phyloP scores from a whole-genome alignment of 1,140 invertebrate genomes.

The Ips typographus region DNA sequence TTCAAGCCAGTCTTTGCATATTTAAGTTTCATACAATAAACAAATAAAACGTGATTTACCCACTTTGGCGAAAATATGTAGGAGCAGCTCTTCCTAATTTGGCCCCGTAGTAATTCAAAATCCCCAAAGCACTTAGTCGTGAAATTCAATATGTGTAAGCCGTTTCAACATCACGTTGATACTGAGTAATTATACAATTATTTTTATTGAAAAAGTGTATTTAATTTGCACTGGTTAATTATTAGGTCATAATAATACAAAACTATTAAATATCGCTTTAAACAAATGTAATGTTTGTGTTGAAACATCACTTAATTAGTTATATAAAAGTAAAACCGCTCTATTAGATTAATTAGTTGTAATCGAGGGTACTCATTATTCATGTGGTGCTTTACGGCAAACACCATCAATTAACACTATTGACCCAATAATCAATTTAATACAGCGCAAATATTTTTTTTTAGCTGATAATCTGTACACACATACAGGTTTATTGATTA shows the following conservation, averaged over 20 bases:
- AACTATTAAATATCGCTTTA: neutral
- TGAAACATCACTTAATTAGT: slow-evolving; percentile 3
- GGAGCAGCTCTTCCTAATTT: too few relatives aligned
- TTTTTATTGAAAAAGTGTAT: slow-evolving; percentile 4
- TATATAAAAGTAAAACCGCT: neutral
- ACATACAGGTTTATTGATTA: too few relatives aligned
- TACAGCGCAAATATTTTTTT: too few relatives aligned
- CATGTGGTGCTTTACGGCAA: too few relatives aligned
- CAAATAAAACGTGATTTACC: too few relatives aligned
- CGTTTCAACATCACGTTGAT: neutral
- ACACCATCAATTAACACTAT: too few relatives aligned
- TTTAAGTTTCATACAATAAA: too few relatives aligned
- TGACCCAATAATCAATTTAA: too few relatives aligned
- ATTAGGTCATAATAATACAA: neutral
- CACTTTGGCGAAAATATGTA: too few relatives aligned
- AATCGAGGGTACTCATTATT: neutral
- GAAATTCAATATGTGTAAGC: slow-evolving; percentile 3
- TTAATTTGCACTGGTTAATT: slow-evolving; percentile 10
- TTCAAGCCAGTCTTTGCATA: too few relatives aligned
- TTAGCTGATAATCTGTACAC: too few relatives aligned
- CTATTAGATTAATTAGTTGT: neutral
- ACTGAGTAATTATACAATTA: slow-evolving; percentile 12
- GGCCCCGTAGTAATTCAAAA: neutral
- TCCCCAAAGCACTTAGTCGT: neutral
- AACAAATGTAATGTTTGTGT: slow-evolving; percentile 1